Evolutionary conservation across 2,113 vertebrate genomes (phyloP), one percentile per base, ranked within the genome.

Genomic region (Carlito syrichta): DNA sequence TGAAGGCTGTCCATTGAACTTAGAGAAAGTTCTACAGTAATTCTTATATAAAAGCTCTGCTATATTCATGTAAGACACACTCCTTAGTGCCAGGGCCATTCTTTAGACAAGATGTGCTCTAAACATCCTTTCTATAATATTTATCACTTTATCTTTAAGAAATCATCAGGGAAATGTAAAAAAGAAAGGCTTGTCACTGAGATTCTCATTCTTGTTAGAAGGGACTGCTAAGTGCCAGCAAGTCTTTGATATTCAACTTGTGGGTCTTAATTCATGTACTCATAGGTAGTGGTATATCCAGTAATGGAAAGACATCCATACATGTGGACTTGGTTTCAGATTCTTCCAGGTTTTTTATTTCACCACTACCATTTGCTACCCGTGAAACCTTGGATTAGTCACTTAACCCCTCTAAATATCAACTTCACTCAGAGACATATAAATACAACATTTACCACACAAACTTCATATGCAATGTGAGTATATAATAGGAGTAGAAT

Each of bases 301-400:
- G 40, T 74, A 54, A 43, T 6, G 9, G 27, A 25, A 63, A 94
- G 27, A 11, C 23, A 81, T 8, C 20, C 16, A 30, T 16, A 54
- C 6, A 27, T 0, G 5, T 27, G 11, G 16, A 1, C 54, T 48
- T 71, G 48, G 9, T 56, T 60, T 93, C 32, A 22, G 76, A 89
- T 58, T 30, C 87, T 94, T 81, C 52, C 43, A 32, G 9, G n/a
- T 7, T 45, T 76, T 58, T 89, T 89, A 79, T 38, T 85, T 60
- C 2, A 40, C 4, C 38, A 63, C 38, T 92, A 43, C 48, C 40
- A 45, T 13, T 63, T 62, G 45, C 35, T 69, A 23, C 17, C 50
- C 20, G 1, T 48, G 19, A 60, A 16, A 71, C 23, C 43, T n/a
- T 71, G 11, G 12, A 13, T 7, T 45, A 66, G 27, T 71, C 30